Evolutionary conservation across 1,140 invertebrate species (phyloP), one percentile per base, ranked within the genome.

Genomic region (Aphaenogaster ashmeadi): DNA sequence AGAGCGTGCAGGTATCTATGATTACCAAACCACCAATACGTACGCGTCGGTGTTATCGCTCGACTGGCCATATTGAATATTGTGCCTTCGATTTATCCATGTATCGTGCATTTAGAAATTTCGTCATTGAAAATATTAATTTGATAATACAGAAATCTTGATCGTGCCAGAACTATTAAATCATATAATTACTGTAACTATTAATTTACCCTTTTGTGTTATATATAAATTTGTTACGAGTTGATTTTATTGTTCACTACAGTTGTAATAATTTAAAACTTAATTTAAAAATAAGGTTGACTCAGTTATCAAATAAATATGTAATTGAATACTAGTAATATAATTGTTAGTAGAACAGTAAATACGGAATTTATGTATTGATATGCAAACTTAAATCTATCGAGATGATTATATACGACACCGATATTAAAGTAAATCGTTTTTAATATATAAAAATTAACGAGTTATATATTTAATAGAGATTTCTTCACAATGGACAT

Each of bases 1-100:
- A 56, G 36, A 78, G 41, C 83, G n/a, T 41, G 27, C 33, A 60
- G 27, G 54, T 75, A 64, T 66, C 15, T 38, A 33, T 15, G 47
- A 86, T 86, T 86, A 79, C 33, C 15, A 38, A 86, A 67, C n/a
- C 18, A 64, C 47, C 36, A 78, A 67, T 15, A 66, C 15, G 1
- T 38, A 15, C 3, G 27, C 41, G 9, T 79, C 9, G 38, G 18
- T 21, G 74, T 86, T 86, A 86, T 86, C 83, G 58, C 83, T 27
- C 4, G 2, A 38, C 52, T 15, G 18, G 13, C 27, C 9, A 41
- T 75, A 47, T 74, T 69, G 47, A 13, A 38, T 60, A n/a, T 44
- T 56, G 27, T 15, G 72, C 6, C 50, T 58, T 58, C 3, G n/a
- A 72, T 50, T 72, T 41, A 13, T 38, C 18, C 11, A 27, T 62